Evolutionary conservation across 92 coral and sea anemone species (phyloP), one percentile per base, ranked within the genome.

Genomic region (Plumapathes pennacea): DNA sequence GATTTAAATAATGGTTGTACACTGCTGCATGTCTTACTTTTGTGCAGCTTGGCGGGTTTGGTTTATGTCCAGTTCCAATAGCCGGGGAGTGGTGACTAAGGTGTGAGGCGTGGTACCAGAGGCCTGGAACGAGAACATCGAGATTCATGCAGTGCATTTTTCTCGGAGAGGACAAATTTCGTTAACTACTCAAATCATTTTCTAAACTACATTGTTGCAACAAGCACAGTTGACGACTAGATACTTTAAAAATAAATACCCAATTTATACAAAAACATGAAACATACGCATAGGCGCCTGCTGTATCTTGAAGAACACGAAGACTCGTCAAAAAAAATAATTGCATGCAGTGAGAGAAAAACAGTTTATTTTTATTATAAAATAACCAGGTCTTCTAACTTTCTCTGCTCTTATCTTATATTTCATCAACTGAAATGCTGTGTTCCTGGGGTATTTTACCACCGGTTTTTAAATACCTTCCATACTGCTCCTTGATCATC

Each of bases 41-140:
- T 92, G 87, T 7, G 89, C 90, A 28, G 74, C 88, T 32, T 76
- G 64, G 18, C 96, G 85, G 20, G 84, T 86, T 40, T 80, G 89
- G 69, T 89, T 88, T 28, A 92, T 72, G n/a, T 92, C 98, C 61
- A 92, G 61, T 53, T 84, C 94, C 77, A 92, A 71, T 5, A 92
- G 64, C n/a, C 72, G 77, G 3, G 98, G 98, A 10, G 96, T 77
- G 18, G 89, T 74, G 2, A 92, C 79, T 52, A 80, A 51, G 5
- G 86, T 51, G 30, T 53, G 27, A 2, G 82, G 41, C 14, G 54
- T 59, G 6, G 59, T 33, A 2, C 52, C 58, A 29, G 54, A 74
- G n/a, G 49, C 64, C 90, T 72, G 55, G 24, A 38, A 44, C n/a
- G 29, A 25, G 21, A 33, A 31, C 15, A 55, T 20, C 22, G 32